Evolutionary conservation across 2,113 vertebrate species (phyloP).

Genomic region (Isichthys henryi): DNA sequence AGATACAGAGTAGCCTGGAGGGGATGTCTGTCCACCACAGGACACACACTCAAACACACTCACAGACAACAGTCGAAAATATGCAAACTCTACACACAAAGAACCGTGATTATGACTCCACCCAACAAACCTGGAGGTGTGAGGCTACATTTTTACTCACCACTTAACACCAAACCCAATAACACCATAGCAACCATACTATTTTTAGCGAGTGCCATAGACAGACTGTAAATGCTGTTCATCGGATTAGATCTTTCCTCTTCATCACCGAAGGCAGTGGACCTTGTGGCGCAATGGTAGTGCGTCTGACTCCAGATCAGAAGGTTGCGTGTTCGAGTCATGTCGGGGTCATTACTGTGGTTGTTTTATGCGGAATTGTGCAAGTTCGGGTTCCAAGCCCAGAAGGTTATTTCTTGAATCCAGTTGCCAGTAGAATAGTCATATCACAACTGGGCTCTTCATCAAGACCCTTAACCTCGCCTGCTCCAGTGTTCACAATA

Average conservation of each 20-base stretch:
- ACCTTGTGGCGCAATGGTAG: neutral
- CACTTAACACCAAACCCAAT: neutral
- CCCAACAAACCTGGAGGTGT: neutral
- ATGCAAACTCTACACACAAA: neutral
- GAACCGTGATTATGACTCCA: neutral
- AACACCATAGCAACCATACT: neutral
- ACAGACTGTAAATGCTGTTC: neutral
- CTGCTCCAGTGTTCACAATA: neutral
- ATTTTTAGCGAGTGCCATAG: neutral
- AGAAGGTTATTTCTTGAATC: neutral
- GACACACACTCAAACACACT: neutral
- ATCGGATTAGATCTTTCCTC: neutral
- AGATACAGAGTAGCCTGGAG: neutral
- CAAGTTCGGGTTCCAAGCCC: neutral
- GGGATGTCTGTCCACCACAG: neutral
- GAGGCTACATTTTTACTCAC: neutral
- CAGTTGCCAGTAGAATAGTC: neutral
- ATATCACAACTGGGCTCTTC: neutral
- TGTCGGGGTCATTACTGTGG: neutral
- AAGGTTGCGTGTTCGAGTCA: neutral
- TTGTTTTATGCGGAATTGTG: neutral
- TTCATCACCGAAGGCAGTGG: accelerated
- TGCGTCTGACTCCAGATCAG: neutral
- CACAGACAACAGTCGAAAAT: neutral
- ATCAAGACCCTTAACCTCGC: neutral